Base-by-base conservation (phyloP, 2,797 vertebrate genomes). In the Threskiornis aethiopicus region DNA sequence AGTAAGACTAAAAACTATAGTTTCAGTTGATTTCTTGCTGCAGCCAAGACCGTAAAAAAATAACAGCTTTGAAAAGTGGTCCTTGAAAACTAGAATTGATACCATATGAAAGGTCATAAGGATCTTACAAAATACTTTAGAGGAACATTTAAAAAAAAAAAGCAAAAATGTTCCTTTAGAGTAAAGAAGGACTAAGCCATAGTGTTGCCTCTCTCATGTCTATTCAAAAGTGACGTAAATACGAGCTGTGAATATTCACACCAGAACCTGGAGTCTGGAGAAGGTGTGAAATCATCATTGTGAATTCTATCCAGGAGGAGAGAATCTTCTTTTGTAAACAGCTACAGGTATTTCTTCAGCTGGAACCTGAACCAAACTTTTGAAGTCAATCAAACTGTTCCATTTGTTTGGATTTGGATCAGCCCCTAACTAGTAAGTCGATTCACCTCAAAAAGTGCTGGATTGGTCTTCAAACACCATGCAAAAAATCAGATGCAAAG, bases 51-150 rank as follows among this genome's bases (percentile, higher is more conserved):
- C 8, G 13, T 47, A 71, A 84, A 55, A 93, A 85, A 94, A 89
- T 83, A 92, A 61, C 57, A 89, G 41, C 87, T 85, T 75, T 93
- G 84, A 86, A 51, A 96, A 89, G 71, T 37, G 47, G 75, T 59
- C 65, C 67, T 83, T 92, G 82, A 69, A 95, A 89, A 58, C 61
- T 84, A 46, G 65, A 84, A 94, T 44, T 85, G 84, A 39, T 58
- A 49, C 41, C 17, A 12, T 47, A 51, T 2, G 1, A 86, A 90
- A 95, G 69, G 76, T 64, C 61, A 78, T 39, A 20, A 54, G 28
- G 37, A 31, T 75, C 42, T 80, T 17, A 61, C 6, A 71, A 70
- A 87, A 52, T 3, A 9, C 35, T 62, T 75, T n/a, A 35, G 6
- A 51, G 54, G 58, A 62, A 37, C 26, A n/a, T 29, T 33, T 6